Evolutionary conservation across 1,140 invertebrate species (phyloP), one percentile per base, ranked within the genome.

Genomic region (Limonius californicus): DNA sequence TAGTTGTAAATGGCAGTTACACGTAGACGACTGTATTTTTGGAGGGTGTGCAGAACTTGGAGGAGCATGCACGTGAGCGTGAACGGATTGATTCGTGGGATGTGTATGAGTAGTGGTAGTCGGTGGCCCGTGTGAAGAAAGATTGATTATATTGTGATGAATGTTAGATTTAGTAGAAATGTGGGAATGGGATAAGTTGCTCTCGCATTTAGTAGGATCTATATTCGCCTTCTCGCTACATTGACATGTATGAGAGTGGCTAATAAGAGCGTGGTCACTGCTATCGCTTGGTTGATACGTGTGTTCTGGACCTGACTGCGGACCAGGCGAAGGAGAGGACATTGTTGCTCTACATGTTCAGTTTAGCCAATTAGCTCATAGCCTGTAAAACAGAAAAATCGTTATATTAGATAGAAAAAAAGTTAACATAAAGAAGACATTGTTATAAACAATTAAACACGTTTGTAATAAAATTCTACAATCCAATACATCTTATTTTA

Each of bases 281-380:
- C 68, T 63, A 47, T 76, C 73, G 62, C 69, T 74, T 2, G 73
- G 66, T 55, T 72, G 72, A 59, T 74, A 76, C 27, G 68, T 59
- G 32, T 71, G 69, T 15, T 76, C 72, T 45, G 57, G 50, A 19
- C 39, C 20, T 27, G 68, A 71, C 43, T 69, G 68, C 12, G 70
- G 68, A 55, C 69, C 69, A n/a, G 71, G 71, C 19, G 74, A 72
- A 19, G 72, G 66, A 8, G 72, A 70, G 1, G 73, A 70, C 73
- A 74, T 75, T 35, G 55, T 39, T 35, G 30, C n/a, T 21, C 55
- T 57, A 57, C 55, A 57, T 57, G 3, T 39, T 57, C 54, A 27
- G 14, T 19, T 3, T 12, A 6, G 20, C 3, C n/a, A n/a, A n/a
- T n/a, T n/a, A n/a, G n/a, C n/a, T n/a, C n/a, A n/a, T n/a, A 54